Evolutionary conservation across 2,888 invertebrate species (phyloP), one percentile per base, ranked within the genome.

Genomic region (Aphelenchoides bicaudatus): DNA sequence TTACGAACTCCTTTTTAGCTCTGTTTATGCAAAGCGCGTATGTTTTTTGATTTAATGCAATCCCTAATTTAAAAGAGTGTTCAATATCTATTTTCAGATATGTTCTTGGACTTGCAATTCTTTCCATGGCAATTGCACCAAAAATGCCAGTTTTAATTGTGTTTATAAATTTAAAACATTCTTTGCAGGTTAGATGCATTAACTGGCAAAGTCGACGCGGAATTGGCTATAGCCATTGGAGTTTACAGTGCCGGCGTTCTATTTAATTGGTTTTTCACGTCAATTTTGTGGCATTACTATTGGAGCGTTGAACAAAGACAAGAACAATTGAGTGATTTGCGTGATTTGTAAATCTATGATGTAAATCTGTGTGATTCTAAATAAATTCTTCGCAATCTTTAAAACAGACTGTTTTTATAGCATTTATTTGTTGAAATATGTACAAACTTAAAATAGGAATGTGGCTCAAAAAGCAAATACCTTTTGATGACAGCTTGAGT

Each of bases 71-170:
- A n/a, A n/a, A n/a, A n/a, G n/a, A n/a, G n/a, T n/a, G n/a, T n/a
- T n/a, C n/a, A n/a, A n/a, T n/a, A n/a, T n/a, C n/a, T n/a, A n/a
- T n/a, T n/a, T n/a, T n/a, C n/a, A n/a, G n/a, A n/a, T 78, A 79
- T 59, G 74, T 74, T 1, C 70, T 78, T 1, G 78, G 78, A 5
- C 63, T 78, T 53, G 74, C 74, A 2, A 71, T 78, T n/a, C 65
- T 78, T 6, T 73, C 78, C 6, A 78, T 78, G 73, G 78, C 78
- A 0, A 79, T 73, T 6, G 68, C 76, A 28, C 78, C 78, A 1
- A 78, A 78, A 61, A 62, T 78, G 13, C 65, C n/a, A n/a, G n/a
- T n/a, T n/a, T n/a, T n/a, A n/a, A n/a, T n/a, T n/a, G n/a, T n/a
- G n/a, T n/a, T n/a, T n/a, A n/a, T n/a, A n/a, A n/a, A n/a, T n/a